Evolutionary conservation across 1,140 invertebrate species (phyloP).

Genomic region (Paraescarpia echinospica): DNA sequence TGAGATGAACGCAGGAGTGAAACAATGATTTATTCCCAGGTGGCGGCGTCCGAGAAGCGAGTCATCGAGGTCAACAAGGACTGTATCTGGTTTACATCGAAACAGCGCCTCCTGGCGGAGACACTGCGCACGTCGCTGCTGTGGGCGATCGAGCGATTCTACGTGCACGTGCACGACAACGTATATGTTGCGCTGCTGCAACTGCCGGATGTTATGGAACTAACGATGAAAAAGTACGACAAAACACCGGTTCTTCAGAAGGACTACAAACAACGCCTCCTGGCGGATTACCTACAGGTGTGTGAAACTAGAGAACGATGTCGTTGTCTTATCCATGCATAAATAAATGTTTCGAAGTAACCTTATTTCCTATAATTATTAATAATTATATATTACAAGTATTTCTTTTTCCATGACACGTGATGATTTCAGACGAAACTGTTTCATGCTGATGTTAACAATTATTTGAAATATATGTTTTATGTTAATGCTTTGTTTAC

Average conservation of each 20-base stretch:
- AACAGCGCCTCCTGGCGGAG: neutral
- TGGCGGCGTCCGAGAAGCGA: neutral
- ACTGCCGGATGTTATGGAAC: neutral
- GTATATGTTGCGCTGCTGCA: neutral
- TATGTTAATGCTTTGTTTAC: too few species aligned
- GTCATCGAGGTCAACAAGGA: neutral
- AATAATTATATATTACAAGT: too few species aligned
- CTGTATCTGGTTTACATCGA: neutral
- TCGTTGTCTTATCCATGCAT: too few species aligned
- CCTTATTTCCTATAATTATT: too few species aligned
- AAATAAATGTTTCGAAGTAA: too few species aligned
- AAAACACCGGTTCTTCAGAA: neutral
- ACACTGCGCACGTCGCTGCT: neutral
- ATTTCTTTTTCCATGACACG: too few species aligned
- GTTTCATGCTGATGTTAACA: too few species aligned
- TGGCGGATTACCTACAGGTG: neutral
- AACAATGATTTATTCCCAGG: neutral
- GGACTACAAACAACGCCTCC: neutral
- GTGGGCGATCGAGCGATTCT: neutral
- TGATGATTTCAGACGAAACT: too few species aligned
- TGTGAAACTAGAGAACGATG: neutral
- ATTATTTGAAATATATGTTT: too few species aligned
- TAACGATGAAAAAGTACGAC: neutral
- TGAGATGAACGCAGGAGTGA: neutral
- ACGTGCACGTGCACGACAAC: neutral